Base-by-base conservation (phyloP, 2,888 invertebrate genomes). In the Limnephilus rhombicus region DNA sequence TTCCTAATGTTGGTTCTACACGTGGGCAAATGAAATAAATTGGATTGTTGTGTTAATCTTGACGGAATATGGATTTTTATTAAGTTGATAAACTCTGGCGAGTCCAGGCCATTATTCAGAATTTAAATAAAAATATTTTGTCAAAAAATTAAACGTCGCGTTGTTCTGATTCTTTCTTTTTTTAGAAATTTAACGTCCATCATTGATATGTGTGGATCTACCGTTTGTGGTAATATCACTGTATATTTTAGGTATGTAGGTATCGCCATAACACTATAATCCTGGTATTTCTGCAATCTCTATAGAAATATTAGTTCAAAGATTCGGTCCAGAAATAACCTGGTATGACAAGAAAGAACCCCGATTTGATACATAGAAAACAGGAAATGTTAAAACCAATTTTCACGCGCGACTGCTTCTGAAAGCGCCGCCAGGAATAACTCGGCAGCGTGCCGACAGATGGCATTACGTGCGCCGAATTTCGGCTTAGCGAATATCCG, bases 401-500 rank as follows among this genome's bases (percentile, higher is more conserved):
- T 89, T 89, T 89, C 80, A 89, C 88, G 80, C 80, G 31, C 68
- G 80, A 37, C 24, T 80, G 88, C 34, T 24, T 29, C 11, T 80
- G 88, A 80, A 80, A 80, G 80, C 88, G 37, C 29, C 53, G 29
- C 41, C 68, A 24, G 88, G 37, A 37, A 90, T 80, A 92, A 45
- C 85, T 92, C 90, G n/a, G 85, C 85, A 68, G 24, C 68, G 53
- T 37, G 92, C 31, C 86, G 92, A 92, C 92, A 92, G 92, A 92
- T 92, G 90, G 90, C 90, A 82, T 29, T 90, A 90, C 92, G 92
- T 92, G 92, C 34, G n/a, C 37, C 68, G 92, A 89, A 89, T 92
- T 81, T 68, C 80, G 82, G 90, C 53, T 90, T 90, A 92, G 90
- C 92, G 82, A 86, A 87, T 86, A 81, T 81, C 90, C 90, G 90